phyloP scores from a whole-genome alignment of 2,888 invertebrate species.

The Galerucella pusilla region DNA sequence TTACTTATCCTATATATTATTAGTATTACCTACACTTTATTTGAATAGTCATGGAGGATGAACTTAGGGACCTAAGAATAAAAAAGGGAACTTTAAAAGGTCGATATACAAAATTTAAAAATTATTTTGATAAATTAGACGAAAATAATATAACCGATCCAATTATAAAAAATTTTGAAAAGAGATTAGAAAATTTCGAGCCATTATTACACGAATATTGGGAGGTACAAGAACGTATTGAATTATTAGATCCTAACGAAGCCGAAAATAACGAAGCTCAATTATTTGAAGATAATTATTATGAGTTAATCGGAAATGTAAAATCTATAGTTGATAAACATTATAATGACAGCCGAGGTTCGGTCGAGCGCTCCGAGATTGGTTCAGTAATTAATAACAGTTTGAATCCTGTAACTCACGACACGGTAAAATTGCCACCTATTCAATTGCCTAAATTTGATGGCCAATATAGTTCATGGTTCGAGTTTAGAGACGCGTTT shows the following conservation, averaged over 20 bases:
- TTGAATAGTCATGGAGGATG: neutral
- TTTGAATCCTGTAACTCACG: neutral
- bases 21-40: conserved; percentile 15
- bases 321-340: neutral
- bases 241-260: neutral
- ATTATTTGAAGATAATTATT: conserved; percentile 5
- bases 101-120: neutral
- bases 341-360: neutral
- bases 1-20: neutral
- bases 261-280: neutral
- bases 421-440: neutral
- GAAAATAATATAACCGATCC: neutral
- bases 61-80: neutral
- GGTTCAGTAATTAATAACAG: neutral
- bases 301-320: neutral
- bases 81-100: neutral
- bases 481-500: neutral
- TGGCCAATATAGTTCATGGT: neutral
- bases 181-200: neutral
- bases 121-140: neutral
- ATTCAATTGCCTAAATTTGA: conserved; percentile 3
- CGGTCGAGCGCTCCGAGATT: neutral
- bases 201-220: neutral
- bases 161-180: neutral
- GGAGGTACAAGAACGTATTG: neutral